phyloP scores from a whole-genome alignment of 2,113 vertebrate genomes.

The Agelaius tricolor region DNA sequence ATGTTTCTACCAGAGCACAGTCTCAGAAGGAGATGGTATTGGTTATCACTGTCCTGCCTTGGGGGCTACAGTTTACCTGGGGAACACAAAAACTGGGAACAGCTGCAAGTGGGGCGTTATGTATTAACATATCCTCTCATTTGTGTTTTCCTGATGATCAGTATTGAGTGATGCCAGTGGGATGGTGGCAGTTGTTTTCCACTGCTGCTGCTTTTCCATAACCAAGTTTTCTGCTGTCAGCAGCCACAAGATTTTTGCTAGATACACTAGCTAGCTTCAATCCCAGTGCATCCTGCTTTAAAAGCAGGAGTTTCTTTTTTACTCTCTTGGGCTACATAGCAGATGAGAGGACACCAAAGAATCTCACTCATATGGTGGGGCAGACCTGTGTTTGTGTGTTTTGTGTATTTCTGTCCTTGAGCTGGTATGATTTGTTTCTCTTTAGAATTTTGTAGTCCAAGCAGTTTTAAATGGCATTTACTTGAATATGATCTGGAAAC shows the following conservation, averaged over 20 bases:
- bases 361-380: background rate
- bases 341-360: background rate
- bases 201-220: background rate
- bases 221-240: background rate
- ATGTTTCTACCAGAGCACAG: background rate
- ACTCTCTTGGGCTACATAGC: background rate
- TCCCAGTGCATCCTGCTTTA: background rate
- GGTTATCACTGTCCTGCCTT: background rate
- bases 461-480: background rate
- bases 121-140: background rate
- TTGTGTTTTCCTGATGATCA: background rate
- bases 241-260: background rate
- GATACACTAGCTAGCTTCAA: background rate
- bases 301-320: background rate
- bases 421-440: background rate
- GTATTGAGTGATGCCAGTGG: background rate
- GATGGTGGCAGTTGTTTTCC: background rate
- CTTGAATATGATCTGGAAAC: background rate
- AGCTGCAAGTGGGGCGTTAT: background rate
- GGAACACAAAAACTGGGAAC: background rate
- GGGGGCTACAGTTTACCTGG: background rate
- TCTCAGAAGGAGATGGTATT: background rate
- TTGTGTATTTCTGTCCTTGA: background rate
- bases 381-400: background rate
- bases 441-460: background rate